Evolutionary conservation across 2,888 invertebrate species (phyloP), one percentile per base, ranked within the genome.

Genomic region (Scelioninae gen. 1): DNA sequence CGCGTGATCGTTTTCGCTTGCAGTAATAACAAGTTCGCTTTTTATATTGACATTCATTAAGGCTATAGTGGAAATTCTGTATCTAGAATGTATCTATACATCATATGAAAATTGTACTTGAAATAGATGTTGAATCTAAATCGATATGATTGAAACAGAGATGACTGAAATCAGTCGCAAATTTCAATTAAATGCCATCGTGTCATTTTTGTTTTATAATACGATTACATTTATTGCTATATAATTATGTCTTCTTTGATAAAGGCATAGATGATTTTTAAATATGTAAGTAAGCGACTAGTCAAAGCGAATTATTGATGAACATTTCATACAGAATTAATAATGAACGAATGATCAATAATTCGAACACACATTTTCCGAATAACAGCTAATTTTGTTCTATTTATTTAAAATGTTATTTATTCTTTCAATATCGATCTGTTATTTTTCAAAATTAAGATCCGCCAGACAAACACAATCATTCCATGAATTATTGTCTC

Each of bases 11-110:
- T 31, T 62, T 62, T 32, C 2, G 15, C 23, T n/a, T 13, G 15
- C 31, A 11, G 43, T 38, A 45, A 31, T 45, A 47, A 62, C 29
- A 23, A 23, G 60, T 43, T 45, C 31, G 45, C 31, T 62, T 62
- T 45, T 62, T 45, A 62, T 1, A 23, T 23, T 23, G 9, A 13
- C 47, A 13, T 32, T 62, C 62, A 47, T 45, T 47, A 45, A 34
- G 38, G 16, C 16, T 9, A 15, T 40, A 60, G 15, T 43, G 29
- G 43, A 40, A 23, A 29, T 43, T 56, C 38, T 8, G 15, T 34
- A 15, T 38, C 38, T 56, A 34, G 10, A 34, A 38, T 38, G n/a
- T n/a, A 10, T 56, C 5, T 16, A n/a, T n/a, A 38, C 38, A 34
- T 56, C 38, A 34, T 15, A 38, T 16, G 13, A 10, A 15, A 34